Evolutionary conservation across 2,113 vertebrate species (phyloP).

Genomic region (Mohoua ochrocephala): DNA sequence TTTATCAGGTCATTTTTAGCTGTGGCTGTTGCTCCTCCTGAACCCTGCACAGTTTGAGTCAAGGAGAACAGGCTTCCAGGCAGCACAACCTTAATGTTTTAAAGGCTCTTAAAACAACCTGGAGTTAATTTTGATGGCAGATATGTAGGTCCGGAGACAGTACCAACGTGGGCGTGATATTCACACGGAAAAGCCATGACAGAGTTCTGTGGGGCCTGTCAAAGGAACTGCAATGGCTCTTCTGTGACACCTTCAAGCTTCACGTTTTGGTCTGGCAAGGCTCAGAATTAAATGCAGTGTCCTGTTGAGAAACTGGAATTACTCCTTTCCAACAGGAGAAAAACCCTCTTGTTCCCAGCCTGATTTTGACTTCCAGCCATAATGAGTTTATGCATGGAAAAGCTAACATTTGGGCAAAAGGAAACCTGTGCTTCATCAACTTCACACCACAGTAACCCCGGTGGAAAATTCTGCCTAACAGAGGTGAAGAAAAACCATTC

Average conservation of each 20-base stretch:
- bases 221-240: not conserved
- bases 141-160: not conserved
- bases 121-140: not conserved
- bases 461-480: not conserved
- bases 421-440: constrained; percentile 41
- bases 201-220: not conserved
- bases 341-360: not conserved
- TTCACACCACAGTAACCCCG: constrained; percentile 2
- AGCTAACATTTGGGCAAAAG: constrained; percentile 42
- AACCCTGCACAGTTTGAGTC: not conserved
- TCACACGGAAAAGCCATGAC: not conserved
- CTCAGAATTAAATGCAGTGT: not conserved
- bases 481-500: not conserved
- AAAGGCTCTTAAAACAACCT: not conserved
- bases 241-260: not conserved
- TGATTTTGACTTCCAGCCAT: not conserved
- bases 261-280: not conserved
- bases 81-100: not conserved
- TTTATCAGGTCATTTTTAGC: not conserved
- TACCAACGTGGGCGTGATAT: accelerated
- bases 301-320: not conserved
- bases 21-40: not conserved
- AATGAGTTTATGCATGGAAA: constrained; percentile 30
- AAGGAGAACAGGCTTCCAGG: not conserved
- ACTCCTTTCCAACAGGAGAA: not conserved